Base-by-base conservation (phyloP, 1,140 invertebrate genomes). In the Batillaria attramentaria region DNA sequence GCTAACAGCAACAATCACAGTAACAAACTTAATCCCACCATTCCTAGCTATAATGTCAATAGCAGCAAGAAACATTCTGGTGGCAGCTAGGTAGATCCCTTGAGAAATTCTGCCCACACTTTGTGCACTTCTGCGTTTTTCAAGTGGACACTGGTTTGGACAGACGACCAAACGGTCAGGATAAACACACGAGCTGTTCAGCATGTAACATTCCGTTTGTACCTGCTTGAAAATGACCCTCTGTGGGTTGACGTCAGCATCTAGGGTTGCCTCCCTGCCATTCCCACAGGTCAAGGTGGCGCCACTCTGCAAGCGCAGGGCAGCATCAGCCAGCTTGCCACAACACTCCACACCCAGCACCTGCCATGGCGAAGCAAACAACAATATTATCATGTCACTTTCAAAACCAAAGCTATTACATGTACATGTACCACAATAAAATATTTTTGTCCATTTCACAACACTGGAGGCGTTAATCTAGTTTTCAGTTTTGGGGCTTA, bases 151-250 rank as follows among this genome's bases (percentile, higher is more conserved):
- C n/a, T n/a, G n/a, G n/a, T n/a, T n/a, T n/a, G n/a, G n/a, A n/a
- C n/a, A n/a, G n/a, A n/a, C n/a, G n/a, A n/a, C n/a, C n/a, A n/a
- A n/a, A n/a, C n/a, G n/a, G n/a, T n/a, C n/a, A n/a, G n/a, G n/a
- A n/a, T n/a, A n/a, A n/a, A n/a, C n/a, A n/a, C n/a, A n/a, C n/a
- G n/a, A n/a, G n/a, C n/a, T n/a, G n/a, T n/a, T n/a, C n/a, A n/a
- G n/a, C n/a, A n/a, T n/a, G n/a, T n/a, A n/a, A n/a, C n/a, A n/a
- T n/a, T n/a, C n/a, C n/a, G n/a, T n/a, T n/a, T n/a, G n/a, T 83
- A 90, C 89, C 85, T 90, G 89, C 84, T 90, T 90, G 74, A 90
- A 89, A 13, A 83, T 33, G 57, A 89, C 81, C 68, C 77, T 85
- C 13, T 87, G 78, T 24, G 81, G 73, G 33, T 84, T 80, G 37